Evolutionary conservation across 2,797 vertebrate genomes (phyloP), one percentile per base, ranked within the genome.

Genomic region (Rhinophrynus dorsalis): DNA sequence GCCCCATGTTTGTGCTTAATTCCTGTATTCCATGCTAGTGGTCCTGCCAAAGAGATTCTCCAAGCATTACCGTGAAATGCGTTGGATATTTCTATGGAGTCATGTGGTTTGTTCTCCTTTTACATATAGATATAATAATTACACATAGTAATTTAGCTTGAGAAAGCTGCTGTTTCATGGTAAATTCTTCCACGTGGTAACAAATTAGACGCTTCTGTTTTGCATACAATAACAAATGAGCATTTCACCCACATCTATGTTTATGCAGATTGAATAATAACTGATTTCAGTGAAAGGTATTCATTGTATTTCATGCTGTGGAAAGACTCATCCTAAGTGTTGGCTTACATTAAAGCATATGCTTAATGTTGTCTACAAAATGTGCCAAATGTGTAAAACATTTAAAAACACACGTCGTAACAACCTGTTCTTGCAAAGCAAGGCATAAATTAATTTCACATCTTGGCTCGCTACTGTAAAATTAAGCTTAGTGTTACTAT

Each of bases 351-450:
- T 37, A 48, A 5, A 71, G n/a, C 38, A 42, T 61, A 51, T 61
- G 13, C 54, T 9, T 57, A 29, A 64, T 62, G 38, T 48, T 38
- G 42, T 38, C 44, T 42, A 13, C 54, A 33, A 29, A 64, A 29
- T 64, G 51, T 57, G 32, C 23, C 54, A 57, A 57, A 40, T 30
- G 45, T 71, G 9, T 37, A 57, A 71, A 58, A 42, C 35, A 40
- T 32, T 57, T 35, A 27, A 2, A 38, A 21, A 33, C 15, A 30
- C 42, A 30, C 18, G 20, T 32, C 23, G 6, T 67, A 47, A 57
- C 42, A 56, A 55, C 51, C 23, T 50, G 51, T 47, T 55, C 17
- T 37, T 55, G 58, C 32, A 44, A 54, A 40, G 59, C 23, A 30
- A 35, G 32, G 9, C 40, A 45, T 38, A 64, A 33, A 56, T 64